Base-by-base conservation (phyloP, 92 coral and sea anemone species). In the Scolanthus callimorphus region DNA sequence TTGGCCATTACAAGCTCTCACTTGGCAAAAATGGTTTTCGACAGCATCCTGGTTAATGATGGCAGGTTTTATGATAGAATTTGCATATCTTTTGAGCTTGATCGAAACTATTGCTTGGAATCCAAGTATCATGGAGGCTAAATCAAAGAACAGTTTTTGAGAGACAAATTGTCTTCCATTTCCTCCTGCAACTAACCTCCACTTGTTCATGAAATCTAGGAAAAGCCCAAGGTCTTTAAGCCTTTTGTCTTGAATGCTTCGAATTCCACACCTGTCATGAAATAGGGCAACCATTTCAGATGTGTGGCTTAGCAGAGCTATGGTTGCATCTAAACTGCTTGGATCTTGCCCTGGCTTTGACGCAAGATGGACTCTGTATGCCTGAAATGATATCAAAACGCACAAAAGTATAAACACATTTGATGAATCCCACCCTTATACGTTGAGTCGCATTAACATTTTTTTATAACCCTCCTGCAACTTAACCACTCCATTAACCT, bases 341-440 rank as follows among this genome's bases (percentile, higher is more conserved):
- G 13, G 25, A 65, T 65, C 62, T 31, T 65, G 73, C 1, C 61
- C 73, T 8, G 28, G 39, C 44, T 58, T 51, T 26, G 30, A 59
- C n/a, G 15, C 21, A 17, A 70, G 73, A 37, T 78, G 67, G 23
- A 29, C 31, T 39, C 63, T 62, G 55, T 69, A 78, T 27, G 84
- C 69, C 78, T 69, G 63, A n/a, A n/a, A n/a, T n/a, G n/a, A n/a
- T n/a, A n/a, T n/a, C n/a, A n/a, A n/a, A n/a, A n/a, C n/a, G 20
- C 6, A 43, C 54, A 23, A 8, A 53, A 1, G 6, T 22, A 1
- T 51, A 0, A 4, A 3, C 1, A 26, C 1, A n/a, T 11, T n/a
- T n/a, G n/a, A n/a, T n/a, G n/a, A n/a, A n/a, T n/a, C n/a, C n/a
- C n/a, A n/a, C n/a, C n/a, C n/a, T n/a, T n/a, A n/a, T n/a, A n/a